These are phyloP conservation scores for Thamnophis sirtalis DNA, from an alignment of 2,113 vertebrate species.

Conservation along the genomic window DNA sequence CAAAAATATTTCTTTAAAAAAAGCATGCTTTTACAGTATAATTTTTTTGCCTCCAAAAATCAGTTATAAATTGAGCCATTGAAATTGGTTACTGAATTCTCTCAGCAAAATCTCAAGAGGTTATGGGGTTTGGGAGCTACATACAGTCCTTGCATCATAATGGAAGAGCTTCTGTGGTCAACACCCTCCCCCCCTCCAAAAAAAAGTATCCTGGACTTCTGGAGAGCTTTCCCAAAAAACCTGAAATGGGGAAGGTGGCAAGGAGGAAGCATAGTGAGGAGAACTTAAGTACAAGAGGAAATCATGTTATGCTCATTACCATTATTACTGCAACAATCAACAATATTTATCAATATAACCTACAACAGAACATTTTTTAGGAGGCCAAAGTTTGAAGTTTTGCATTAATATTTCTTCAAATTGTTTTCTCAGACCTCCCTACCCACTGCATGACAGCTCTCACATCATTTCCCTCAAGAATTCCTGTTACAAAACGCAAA, in stretches of 20 bases:
- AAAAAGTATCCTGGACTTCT: not conserved
- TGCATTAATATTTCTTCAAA: conserved; percentile 24
- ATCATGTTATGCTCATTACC: not conserved
- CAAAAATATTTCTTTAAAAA: not conserved
- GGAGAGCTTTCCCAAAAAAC: not conserved
- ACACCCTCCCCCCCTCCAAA: rapidly evolving
- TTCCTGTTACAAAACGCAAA: conserved; percentile 74
- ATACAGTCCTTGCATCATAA: not conserved
- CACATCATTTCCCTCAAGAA: conserved; percentile 78
- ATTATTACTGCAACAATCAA: not conserved
- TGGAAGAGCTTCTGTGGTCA: not conserved
- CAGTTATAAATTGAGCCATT: not conserved
- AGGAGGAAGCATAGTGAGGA: not conserved
- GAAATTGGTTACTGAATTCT: not conserved
- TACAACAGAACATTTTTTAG: not conserved
- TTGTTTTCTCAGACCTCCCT: conserved; percentile 55
- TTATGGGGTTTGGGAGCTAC: not conserved
- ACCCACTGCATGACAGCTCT: conserved; percentile 76
- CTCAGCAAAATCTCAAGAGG: not conserved
- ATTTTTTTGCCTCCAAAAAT: not conserved
- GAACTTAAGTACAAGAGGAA: not conserved
- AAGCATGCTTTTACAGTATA: not conserved
- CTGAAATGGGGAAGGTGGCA: not conserved
- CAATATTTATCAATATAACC: not conserved
- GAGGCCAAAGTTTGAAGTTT: not conserved